Conservation (phyloP, 2,888 invertebrate genomes). For the Eretmocerus hayati region DNA sequence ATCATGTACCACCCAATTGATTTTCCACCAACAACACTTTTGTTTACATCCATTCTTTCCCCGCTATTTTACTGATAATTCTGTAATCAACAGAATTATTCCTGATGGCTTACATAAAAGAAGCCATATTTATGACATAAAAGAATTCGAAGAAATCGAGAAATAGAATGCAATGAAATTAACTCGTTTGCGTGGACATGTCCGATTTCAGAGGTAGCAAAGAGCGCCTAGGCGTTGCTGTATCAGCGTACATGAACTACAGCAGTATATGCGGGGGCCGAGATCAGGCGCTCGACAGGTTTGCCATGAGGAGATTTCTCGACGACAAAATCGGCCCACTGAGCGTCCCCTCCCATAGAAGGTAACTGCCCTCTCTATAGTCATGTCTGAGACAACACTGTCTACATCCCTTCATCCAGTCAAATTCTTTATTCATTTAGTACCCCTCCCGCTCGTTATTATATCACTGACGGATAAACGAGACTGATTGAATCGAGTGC, state of each 20-base stretch:
- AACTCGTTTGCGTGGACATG: too few species aligned
- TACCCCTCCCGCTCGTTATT: slow-evolving; percentile 5
- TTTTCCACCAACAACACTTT: too few species aligned
- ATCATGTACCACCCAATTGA: too few species aligned
- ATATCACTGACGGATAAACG: slow-evolving; percentile 9
- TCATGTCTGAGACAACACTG: neutral
- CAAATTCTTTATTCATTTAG: slow-evolving; percentile 6
- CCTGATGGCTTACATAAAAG: too few species aligned
- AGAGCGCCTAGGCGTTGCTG: slow-evolving; percentile 78
- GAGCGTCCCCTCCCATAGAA: slow-evolving; percentile 67
- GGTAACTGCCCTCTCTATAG: slow-evolving; percentile 48
- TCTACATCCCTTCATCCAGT: neutral
- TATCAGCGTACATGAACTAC: slow-evolving; percentile 91
- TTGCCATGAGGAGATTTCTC: slow-evolving; percentile 86
- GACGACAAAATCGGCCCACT: slow-evolving; percentile 71
- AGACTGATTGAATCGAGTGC: too few species aligned
- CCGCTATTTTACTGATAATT: too few species aligned
- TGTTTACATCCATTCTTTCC: too few species aligned
- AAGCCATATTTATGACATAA: too few species aligned
- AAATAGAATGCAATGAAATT: too few species aligned
- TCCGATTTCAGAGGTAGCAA: slow-evolving; percentile 65
- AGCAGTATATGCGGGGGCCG: slow-evolving; percentile 79
- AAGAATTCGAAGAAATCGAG: neutral
- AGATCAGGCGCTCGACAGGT: slow-evolving; percentile 81
- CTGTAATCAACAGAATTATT: too few species aligned